Evolutionary conservation across 35 echinoderm and acorn worm species (phyloP).

Genomic region (Eucidaris tribuloides): DNA sequence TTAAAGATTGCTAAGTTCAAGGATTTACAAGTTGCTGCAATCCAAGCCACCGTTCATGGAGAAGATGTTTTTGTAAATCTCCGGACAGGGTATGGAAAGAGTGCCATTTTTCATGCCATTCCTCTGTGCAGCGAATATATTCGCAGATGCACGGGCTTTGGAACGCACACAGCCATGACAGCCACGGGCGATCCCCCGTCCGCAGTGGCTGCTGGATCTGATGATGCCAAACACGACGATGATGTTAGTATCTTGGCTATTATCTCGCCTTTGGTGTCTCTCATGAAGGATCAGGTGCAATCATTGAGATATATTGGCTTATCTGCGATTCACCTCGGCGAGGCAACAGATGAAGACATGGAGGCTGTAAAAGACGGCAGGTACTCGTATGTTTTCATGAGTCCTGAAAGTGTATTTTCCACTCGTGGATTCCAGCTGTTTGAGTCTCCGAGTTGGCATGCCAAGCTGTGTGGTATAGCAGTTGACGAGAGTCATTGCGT

Average conservation of each 20-base stretch:
- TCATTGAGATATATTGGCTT: neutral
- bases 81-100: conserved; percentile 6
- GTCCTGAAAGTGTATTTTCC: neutral
- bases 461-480: conserved; percentile 1
- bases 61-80: neutral
- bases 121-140: neutral
- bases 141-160: neutral
- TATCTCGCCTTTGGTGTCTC: neutral
- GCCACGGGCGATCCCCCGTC: neutral
- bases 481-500: conserved; percentile 24
- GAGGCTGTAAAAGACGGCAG: neutral
- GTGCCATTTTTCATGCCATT: neutral
- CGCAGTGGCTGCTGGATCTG: neutral
- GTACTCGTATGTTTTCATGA: neutral
- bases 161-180: neutral
- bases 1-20: neutral
- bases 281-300: neutral
- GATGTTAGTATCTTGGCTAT: neutral
- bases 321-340: neutral
- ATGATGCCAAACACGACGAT: neutral
- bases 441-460: neutral
- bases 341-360: neutral
- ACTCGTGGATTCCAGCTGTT: neutral
- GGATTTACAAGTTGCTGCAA: neutral
- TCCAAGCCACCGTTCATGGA: neutral